A percentile compares a stretch with the other conserved stretches of the same genome.
Evolutionary conservation across 2,797 vertebrate species (phyloP).

Genomic region (Potorous gilbertii): DNA sequence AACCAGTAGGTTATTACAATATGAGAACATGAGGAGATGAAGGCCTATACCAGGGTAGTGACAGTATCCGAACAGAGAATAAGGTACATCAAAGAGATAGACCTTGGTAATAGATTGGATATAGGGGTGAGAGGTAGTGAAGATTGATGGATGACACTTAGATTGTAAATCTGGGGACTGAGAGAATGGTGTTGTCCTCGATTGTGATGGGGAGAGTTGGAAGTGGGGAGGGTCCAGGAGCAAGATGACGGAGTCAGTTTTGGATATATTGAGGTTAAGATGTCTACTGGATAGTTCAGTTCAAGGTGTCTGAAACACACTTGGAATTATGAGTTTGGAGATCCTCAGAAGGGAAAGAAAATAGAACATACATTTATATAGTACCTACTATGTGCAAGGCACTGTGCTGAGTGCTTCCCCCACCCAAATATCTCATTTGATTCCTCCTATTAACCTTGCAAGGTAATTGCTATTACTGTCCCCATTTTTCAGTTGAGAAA

Average conservation of each 20-base stretch:
- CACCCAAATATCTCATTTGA: not conserved
- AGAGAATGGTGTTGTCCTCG: not conserved
- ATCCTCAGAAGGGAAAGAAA: not conserved
- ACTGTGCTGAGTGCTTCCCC: not conserved
- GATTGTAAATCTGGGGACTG: not conserved
- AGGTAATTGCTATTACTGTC: too few species aligned
- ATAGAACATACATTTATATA: not conserved
- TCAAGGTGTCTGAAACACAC: not conserved
- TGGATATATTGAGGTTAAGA: not conserved
- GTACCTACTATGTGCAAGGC: not conserved
- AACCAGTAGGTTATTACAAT: not conserved
- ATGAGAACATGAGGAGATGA: not conserved
- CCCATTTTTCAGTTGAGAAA: not conserved
- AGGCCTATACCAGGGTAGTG: not conserved
- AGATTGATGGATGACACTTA: not conserved
- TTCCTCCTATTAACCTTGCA: not conserved
- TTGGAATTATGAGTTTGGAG: not conserved
- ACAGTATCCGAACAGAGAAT: not conserved
- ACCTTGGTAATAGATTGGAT: not conserved
- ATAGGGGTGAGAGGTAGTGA: not conserved
- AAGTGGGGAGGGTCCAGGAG: not conserved
- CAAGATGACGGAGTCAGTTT: not conserved
- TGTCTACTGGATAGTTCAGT: not conserved
- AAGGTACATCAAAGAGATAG: not conserved
- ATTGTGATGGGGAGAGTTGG: not conserved